Evolutionary conservation across 2,888 invertebrate genomes (phyloP).

Genomic region (Xylocampa areola): DNA sequence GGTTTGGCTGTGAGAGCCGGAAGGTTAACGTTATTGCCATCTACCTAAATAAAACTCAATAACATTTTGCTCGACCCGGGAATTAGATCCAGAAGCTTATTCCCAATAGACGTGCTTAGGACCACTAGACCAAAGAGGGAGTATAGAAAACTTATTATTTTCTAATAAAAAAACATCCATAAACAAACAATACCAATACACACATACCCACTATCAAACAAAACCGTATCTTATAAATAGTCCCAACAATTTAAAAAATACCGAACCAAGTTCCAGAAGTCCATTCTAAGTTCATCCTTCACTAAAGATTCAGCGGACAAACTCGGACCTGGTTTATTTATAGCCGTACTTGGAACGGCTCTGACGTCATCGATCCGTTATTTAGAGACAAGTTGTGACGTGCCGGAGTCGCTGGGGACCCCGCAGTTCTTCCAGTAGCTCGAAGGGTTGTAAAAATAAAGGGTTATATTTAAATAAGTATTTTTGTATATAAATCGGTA

Average conservation of each 20-base stretch:
- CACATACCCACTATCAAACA: neutral
- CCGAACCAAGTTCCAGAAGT: conserved; percentile 15
- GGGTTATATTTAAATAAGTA: too few relatives aligned
- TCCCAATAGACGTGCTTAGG: too few relatives aligned
- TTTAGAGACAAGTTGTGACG: conserved; percentile 32
- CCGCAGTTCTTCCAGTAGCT: conserved; percentile 10
- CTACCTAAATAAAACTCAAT: too few relatives aligned
- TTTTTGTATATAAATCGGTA: too few relatives aligned
- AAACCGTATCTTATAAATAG: neutral
- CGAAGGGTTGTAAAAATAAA: neutral
- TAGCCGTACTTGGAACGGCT: conserved; percentile 9
- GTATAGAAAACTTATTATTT: too few relatives aligned
- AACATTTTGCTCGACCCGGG: too few relatives aligned
- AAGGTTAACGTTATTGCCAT: too few relatives aligned
- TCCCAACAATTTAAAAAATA: conserved; percentile 11
- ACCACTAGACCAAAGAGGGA: too few relatives aligned
- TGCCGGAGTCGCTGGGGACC: conserved; percentile 5
- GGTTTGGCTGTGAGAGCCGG: too few relatives aligned
- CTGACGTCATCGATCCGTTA: conserved; percentile 34
- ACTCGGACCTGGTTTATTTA: conserved; percentile 37
- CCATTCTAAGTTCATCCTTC: conserved; percentile 18
- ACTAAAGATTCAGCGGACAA: conserved; percentile 9
- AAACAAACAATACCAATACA: too few relatives aligned
- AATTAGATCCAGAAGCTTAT: too few relatives aligned
- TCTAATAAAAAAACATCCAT: neutral